Conservation (phyloP, 2,888 invertebrate genomes). For the Oxycera nigricornis region DNA sequence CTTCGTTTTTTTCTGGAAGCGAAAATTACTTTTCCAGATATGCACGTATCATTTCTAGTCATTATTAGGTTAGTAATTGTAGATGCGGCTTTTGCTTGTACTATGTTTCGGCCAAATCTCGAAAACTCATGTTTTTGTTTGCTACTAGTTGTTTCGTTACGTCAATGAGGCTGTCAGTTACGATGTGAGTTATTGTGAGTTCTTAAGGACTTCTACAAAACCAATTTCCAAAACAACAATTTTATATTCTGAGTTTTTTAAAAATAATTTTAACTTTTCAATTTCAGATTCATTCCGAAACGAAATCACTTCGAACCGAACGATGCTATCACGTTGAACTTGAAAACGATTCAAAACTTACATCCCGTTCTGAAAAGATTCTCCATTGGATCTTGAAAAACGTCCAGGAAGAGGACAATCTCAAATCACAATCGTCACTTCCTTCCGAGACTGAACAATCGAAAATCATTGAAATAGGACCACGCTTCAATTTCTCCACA, state of each 20-base stretch:
- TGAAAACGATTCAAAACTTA: slow-evolving; percentile 62
- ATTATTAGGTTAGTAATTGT: no score
- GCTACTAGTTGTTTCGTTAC: no score
- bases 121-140: no score
- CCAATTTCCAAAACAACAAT: no score
- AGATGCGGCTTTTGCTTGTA: no score
- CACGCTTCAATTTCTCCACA: slow-evolving; percentile 93
- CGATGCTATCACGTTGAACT: slow-evolving; percentile 82
- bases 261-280: neutral
- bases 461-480: slow-evolving; percentile 84
- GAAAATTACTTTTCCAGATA: no score
- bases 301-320: slow-evolving; percentile 72
- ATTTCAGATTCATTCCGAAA: slow-evolving; percentile 56
- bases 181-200: no score
- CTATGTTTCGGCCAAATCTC: no score
- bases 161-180: no score
- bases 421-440: slow-evolving; percentile 66
- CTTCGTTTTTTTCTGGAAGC: no score
- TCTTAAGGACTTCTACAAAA: no score
- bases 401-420: slow-evolving; percentile 69
- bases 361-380: slow-evolving; percentile 68
- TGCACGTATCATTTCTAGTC: no score
- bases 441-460: slow-evolving; percentile 57
- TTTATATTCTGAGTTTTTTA: neutral
- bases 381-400: slow-evolving; percentile 82